Base-by-base conservation (phyloP, 1,140 invertebrate genomes). In the Drosophila paulistorum region DNA sequence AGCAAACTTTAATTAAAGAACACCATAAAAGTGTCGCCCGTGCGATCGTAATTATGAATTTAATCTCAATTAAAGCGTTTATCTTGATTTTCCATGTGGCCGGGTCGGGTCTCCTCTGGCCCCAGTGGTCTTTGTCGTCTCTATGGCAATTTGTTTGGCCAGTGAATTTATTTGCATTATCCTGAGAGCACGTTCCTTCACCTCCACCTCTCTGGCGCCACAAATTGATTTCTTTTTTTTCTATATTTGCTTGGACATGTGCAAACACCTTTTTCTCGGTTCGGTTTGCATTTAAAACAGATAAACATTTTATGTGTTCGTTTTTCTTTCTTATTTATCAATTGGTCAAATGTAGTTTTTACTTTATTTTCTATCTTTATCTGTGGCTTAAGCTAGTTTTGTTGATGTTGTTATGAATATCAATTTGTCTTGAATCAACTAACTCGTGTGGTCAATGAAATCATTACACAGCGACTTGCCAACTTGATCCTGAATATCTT, bases 31-130 rank as follows among this genome's bases (percentile, higher is more conserved):
- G 84, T 89, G 84, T 89, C 84, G 84, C 84, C 73, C 71, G 80
- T 80, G 84, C 84, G 84, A 89, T 89, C 84, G 84, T 89, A 89
- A 89, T 89, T 89, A 89, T 89, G 84, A 89, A 89, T 89, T 89
- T 89, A 89, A 89, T 89, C 84, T 89, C 84, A 89, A 89, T 89
- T 89, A 89, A 82, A 89, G 80, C 74, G 84, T 84, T 89, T 89
- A 89, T 89, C 84, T 89, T 89, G 84, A 89, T 89, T 89, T 84
- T 81, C 70, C 76, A 72, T 65, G 63, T 79, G 66, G 64, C 42
- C 64, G 30, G 17, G 64, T 64, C 62, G 20, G 51, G 35, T 17
- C 37, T 39, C 37, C 41, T 11, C 41, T 51, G 57, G 37, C 20
- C 23, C 42, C 37, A 71, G 37, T 37, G 35, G 35, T 39, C 37